Percentiles rank a stretch among this genome's conserved stretches.
phyloP scores from a whole-genome alignment of 2,797 vertebrate genomes.

The Taeniopygia guttata region DNA sequence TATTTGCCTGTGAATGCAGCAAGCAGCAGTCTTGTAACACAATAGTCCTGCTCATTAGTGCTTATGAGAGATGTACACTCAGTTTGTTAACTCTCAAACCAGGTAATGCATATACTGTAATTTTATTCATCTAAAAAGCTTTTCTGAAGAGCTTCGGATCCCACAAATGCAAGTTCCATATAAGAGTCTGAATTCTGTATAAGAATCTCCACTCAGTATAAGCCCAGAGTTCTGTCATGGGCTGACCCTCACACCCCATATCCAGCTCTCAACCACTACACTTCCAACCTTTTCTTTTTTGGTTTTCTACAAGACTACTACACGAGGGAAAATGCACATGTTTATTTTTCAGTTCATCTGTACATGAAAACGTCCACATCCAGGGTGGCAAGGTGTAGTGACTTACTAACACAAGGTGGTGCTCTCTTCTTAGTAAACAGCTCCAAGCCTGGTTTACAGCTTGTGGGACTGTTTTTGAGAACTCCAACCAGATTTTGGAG shows the following conservation, averaged over 20 bases:
- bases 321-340: rapidly evolving
- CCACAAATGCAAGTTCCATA: background rate
- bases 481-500: background rate
- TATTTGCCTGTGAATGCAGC: rapidly evolving
- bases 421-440: slow-evolving; percentile 75
- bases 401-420: slow-evolving; percentile 74
- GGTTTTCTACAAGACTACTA: background rate
- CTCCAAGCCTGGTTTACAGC: background rate
- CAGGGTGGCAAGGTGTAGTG: background rate
- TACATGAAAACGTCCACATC: rapidly evolving
- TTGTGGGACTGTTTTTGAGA: background rate
- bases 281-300: background rate
- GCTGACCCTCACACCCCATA: background rate
- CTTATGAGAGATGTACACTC: background rate
- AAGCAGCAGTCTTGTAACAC: background rate
- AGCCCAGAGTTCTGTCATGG: rapidly evolving
- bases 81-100: background rate
- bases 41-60: background rate
- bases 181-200: background rate
- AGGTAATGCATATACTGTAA: background rate
- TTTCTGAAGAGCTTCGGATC: background rate
- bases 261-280: background rate
- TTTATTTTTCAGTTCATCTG: background rate
- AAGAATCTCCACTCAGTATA: background rate
- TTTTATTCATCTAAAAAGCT: background rate